Percentiles rank a stretch among this genome's conserved stretches.
Evolutionary conservation across 2,888 invertebrate species (phyloP).

Genomic region (Hanleya hanleyi): DNA sequence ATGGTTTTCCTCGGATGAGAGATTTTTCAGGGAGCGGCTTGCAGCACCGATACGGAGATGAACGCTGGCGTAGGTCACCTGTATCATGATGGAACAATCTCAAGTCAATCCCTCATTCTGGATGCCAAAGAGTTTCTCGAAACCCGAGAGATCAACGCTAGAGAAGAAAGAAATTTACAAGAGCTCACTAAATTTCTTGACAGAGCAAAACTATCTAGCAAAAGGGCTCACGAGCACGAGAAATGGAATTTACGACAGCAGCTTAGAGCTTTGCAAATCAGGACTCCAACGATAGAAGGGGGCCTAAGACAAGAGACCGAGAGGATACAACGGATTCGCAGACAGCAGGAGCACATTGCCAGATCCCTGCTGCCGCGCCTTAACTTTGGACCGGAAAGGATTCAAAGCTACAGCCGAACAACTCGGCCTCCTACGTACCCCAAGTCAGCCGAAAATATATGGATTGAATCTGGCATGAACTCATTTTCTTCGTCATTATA

Average conservation of each 20-base stretch:
- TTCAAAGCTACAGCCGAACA: too few relatives aligned
- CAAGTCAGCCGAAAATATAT: too few relatives aligned
- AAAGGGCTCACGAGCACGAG: slow-evolving; percentile 42
- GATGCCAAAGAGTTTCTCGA: slow-evolving; percentile 49
- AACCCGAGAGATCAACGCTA: slow-evolving; percentile 51
- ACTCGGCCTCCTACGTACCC: too few relatives aligned
- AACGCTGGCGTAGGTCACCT: slow-evolving; percentile 57
- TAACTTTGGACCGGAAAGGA: too few relatives aligned
- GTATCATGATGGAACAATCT: slow-evolving; percentile 48
- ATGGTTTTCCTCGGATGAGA: too few relatives aligned
- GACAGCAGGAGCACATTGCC: too few relatives aligned
- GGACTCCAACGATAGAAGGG: slow-evolving; percentile 40
- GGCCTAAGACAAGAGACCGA: slow-evolving; percentile 35
- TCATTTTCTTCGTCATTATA: too few relatives aligned
- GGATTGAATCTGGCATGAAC: too few relatives aligned
- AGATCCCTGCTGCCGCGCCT: too few relatives aligned
- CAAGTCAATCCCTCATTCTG: slow-evolving; percentile 35
- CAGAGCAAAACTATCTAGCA: slow-evolving; percentile 43
- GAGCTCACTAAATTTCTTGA: slow-evolving; percentile 39
- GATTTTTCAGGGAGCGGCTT: too few relatives aligned
- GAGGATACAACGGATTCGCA: background rate
- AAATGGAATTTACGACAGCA: slow-evolving; percentile 36
- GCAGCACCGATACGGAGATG: too few relatives aligned
- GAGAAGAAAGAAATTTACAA: slow-evolving; percentile 47
- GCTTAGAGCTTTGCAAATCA: slow-evolving; percentile 37